Conservation (phyloP, 2,113 vertebrate genomes). For the Mesocricetus auratus region DNA sequence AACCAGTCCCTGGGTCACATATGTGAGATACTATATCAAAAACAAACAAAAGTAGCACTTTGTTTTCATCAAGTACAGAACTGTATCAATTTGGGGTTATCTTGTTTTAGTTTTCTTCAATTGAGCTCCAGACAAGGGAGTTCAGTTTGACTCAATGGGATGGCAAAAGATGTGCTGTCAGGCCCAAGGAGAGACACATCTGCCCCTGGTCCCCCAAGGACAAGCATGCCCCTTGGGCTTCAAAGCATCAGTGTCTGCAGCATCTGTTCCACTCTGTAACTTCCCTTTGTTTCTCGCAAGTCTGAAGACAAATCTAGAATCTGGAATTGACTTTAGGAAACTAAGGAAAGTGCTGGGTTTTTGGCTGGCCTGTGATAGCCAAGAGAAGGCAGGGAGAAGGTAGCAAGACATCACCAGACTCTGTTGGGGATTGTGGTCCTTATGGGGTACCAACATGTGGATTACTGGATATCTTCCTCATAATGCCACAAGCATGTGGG, state of each 20-base stretch:
- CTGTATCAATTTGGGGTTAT: background rate
- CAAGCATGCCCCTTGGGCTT: background rate
- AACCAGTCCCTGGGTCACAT: background rate
- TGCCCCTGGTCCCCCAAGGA: background rate
- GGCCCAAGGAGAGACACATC: background rate
- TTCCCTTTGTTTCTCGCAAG: background rate
- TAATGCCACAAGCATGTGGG: background rate
- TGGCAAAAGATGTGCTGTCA: background rate
- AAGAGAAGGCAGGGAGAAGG: background rate
- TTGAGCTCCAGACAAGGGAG: background rate
- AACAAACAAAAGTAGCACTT: background rate
- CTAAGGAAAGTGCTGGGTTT: background rate
- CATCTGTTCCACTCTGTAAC: background rate
- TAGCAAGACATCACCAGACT: background rate
- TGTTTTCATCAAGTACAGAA: background rate
- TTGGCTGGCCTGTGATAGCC: background rate
- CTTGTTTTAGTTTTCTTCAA: background rate
- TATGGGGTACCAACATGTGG: background rate
- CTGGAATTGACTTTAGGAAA: background rate
- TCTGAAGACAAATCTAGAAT: slow-evolving; percentile 6
- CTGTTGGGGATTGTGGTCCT: background rate
- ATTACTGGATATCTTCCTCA: background rate
- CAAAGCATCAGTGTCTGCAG: background rate
- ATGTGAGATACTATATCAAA: background rate
- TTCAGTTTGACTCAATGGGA: background rate